Percentiles rank a stretch among this genome's conserved stretches.
Evolutionary conservation across 2,797 vertebrate species (phyloP).

Genomic region (Smutsia temminckii): DNA sequence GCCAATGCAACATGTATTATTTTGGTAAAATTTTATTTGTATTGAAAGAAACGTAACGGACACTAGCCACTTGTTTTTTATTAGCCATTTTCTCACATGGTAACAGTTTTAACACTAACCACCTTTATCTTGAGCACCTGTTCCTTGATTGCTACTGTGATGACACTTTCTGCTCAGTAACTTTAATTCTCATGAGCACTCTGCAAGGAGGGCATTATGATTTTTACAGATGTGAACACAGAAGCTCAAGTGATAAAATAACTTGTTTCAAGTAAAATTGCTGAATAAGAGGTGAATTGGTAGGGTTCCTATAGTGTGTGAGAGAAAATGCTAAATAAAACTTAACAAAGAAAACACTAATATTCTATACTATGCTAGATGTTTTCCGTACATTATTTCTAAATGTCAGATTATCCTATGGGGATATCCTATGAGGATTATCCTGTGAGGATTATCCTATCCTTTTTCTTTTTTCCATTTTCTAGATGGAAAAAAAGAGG

Average conservation of each 20-base stretch:
- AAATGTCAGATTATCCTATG: not conserved
- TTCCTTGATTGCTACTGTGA: not conserved
- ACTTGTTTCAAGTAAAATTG: not conserved
- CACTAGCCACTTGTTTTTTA: not conserved
- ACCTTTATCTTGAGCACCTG: not conserved
- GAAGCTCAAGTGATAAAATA: not conserved
- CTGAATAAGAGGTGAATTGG: not conserved
- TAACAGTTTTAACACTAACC: not conserved
- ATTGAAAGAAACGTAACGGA: not conserved
- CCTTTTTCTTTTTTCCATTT: not conserved
- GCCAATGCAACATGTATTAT: not conserved
- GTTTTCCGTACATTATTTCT: not conserved
- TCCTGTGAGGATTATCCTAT: not conserved
- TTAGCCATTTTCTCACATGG: not conserved
- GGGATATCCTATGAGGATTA: not conserved
- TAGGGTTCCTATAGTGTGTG: not conserved
- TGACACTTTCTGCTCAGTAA: not conserved
- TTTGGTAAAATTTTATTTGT: constrained; percentile 57
- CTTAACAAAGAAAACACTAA: not conserved
- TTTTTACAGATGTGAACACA: not conserved
- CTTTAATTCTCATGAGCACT: not conserved
- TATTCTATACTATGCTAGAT: not conserved
- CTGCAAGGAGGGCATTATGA: not conserved
- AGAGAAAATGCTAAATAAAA: not conserved
- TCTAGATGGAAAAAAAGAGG: not conserved